phyloP scores from a whole-genome alignment of 2,888 invertebrate species.

The Polia nebulosa region DNA sequence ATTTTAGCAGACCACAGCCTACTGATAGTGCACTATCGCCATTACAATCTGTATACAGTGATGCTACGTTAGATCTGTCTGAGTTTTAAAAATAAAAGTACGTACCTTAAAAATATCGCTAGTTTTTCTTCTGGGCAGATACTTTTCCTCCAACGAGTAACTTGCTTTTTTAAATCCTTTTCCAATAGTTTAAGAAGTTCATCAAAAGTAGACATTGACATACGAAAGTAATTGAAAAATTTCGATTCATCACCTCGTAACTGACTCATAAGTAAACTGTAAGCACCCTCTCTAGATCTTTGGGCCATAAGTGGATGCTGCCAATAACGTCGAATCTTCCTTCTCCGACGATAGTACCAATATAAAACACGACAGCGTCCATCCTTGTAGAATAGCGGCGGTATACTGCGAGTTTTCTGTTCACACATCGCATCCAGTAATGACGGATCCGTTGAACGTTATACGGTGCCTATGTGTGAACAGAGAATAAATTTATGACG shows the following conservation, averaged over 20 bases:
- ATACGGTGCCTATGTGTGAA: conserved; percentile 5
- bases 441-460: conserved; percentile 45
- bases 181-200: too few species aligned
- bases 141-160: too few species aligned
- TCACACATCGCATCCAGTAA: conserved; percentile 49
- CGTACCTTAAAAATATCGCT: too few species aligned
- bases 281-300: conserved; percentile 53
- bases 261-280: conserved; percentile 48
- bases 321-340: conserved; percentile 64
- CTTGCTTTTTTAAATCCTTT: too few species aligned
- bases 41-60: conserved; percentile 23
- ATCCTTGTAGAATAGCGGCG: conserved; percentile 32
- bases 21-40: conserved; percentile 39
- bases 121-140: too few species aligned
- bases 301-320: conserved; percentile 55
- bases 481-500: background rate
- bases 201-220: too few species aligned
- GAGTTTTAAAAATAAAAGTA: conserved; percentile 47
- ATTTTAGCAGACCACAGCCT: background rate
- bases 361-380: conserved; percentile 51
- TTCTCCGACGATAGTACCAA: conserved; percentile 63
- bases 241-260: too few species aligned
- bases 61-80: conserved; percentile 40
- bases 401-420: conserved; percentile 36
- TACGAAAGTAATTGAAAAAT: too few species aligned